Conservation (phyloP, 2,113 vertebrate genomes). For the Callorhinus ursinus region DNA sequence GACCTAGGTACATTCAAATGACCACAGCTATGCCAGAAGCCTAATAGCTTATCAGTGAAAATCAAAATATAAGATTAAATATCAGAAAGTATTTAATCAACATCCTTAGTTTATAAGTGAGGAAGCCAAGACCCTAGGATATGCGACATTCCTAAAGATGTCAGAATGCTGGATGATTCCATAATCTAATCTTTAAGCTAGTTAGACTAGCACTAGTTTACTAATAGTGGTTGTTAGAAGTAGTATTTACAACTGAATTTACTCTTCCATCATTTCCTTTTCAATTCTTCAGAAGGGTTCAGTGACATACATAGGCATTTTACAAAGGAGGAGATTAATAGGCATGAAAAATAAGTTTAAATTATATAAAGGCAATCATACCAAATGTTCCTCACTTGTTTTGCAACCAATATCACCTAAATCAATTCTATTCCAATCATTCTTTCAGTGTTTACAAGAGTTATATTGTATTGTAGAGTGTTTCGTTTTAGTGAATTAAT, state of each 20-base stretch:
- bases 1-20: background rate
- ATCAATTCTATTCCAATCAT: background rate
- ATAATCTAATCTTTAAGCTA: background rate
- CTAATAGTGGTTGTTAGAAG: background rate
- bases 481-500: constrained; percentile 13
- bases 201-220: background rate
- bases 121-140: background rate
- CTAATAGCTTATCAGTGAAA: background rate
- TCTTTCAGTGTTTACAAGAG: background rate
- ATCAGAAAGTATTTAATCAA: background rate
- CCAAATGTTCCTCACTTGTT: background rate
- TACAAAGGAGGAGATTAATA: background rate
- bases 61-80: background rate
- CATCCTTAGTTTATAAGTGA: background rate
- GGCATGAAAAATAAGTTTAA: background rate
- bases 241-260: background rate
- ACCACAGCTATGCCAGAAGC: background rate
- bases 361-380: background rate
- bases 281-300: background rate
- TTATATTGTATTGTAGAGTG: background rate
- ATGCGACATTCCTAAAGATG: background rate
- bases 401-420: background rate
- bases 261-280: background rate
- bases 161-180: background rate
- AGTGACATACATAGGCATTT: background rate